Base-by-base conservation (phyloP, 2,888 invertebrate species). In the Temnothorax unifasciatus region DNA sequence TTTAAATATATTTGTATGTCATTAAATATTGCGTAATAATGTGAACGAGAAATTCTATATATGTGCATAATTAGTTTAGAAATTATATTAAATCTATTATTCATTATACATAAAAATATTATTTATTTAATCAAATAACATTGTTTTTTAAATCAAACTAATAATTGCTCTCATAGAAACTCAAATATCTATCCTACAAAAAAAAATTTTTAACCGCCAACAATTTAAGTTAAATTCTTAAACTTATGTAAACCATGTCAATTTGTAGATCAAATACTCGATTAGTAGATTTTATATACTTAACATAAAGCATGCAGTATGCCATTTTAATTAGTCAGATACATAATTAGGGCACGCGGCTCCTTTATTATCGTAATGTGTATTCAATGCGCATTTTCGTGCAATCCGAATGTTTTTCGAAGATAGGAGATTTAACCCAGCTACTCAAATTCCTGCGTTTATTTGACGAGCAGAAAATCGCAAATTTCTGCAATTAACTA, bases 381-480 rank as follows among this genome's bases (percentile, higher is more conserved):
- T 85, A 88, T 88, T 86, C 89, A 64, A 77, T 87, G 86, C 85
- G 83, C 87, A 86, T 87, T 90, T 88, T 84, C 87, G 69, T 82
- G 88, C 81, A 86, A 90, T 90, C 75, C 86, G 47, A 64, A 73
- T 75, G 66, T 76, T 85, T 83, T 84, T 84, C 87, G 29, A 81
- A 75, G 84, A 88, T 90, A 75, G 84, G 44, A 85, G 79, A 74
- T 73, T 69, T 77, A 64, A 83, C 82, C 83, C 84, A 15, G 11
- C 21, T 81, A 85, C 68, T 75, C 90, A 81, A 89, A 87, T 90
- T 38, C 86, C 83, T 87, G 81, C 84, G 88, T 89, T 89, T 88
- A 91, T 87, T 87, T 89, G 88, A 89, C 88, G 74, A 90, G 84
- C 88, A 90, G 88, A 91, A 91, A 90, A 91, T 89, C 84, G 86